A percentile compares a stretch with the other conserved stretches of the same genome.
These are phyloP conservation scores for Tragopan temminckii DNA, from an alignment of 2,797 vertebrate species.

Conservation along the genomic window DNA sequence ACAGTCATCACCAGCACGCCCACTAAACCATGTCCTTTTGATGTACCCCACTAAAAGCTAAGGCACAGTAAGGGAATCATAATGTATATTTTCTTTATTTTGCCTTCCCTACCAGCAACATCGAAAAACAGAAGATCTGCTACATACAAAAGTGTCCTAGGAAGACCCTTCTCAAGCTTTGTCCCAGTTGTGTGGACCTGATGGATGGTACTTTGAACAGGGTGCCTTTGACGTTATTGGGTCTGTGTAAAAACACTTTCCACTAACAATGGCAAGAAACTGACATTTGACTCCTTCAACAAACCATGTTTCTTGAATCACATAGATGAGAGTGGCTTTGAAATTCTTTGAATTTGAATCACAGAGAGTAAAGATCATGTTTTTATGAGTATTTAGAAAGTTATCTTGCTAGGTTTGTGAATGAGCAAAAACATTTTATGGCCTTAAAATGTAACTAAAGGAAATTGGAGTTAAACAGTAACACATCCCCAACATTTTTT, in stretches of 20 bases:
- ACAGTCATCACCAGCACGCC: too few species aligned
- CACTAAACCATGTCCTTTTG: too few species aligned
- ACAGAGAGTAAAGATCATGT: neutral
- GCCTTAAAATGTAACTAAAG: neutral
- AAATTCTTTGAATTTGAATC: neutral
- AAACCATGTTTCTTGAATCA: neutral
- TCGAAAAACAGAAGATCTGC: neutral
- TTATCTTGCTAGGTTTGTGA: neutral
- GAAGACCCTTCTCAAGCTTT: neutral
- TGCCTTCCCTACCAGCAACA: neutral
- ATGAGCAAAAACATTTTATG: neutral
- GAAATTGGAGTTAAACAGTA: neutral
- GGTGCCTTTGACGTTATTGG: accelerated
- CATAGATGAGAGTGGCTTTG: neutral
- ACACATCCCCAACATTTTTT: neutral
- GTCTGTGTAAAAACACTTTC: neutral
- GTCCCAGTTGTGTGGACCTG: neutral
- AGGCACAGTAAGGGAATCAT: neutral
- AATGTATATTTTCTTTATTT: neutral
- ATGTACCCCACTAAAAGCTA: neutral
- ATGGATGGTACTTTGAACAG: neutral
- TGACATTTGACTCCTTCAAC: neutral
- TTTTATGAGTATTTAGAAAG: neutral
- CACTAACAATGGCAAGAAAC: neutral
- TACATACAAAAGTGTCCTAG: neutral